phyloP scores from a whole-genome alignment of 2,113 vertebrate species.

The Syrrhaptes paradoxus region DNA sequence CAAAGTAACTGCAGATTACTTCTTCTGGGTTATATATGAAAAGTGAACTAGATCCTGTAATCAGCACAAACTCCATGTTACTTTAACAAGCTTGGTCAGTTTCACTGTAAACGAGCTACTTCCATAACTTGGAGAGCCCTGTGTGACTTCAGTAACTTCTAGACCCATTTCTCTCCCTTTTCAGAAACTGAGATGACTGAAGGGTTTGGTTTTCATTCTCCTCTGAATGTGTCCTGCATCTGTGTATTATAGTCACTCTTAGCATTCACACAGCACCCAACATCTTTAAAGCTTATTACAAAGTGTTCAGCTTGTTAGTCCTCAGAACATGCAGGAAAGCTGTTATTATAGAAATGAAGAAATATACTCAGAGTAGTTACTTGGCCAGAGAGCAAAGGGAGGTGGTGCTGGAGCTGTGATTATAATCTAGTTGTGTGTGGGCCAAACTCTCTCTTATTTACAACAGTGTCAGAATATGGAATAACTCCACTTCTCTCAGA shows the following conservation, averaged over 20 bases:
- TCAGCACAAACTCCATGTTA: neutral
- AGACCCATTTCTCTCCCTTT: neutral
- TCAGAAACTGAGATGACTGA: neutral
- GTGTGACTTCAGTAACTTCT: neutral
- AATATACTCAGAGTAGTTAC: constrained; percentile 8
- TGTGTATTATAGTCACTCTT: neutral
- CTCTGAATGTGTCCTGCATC: neutral
- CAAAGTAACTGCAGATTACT: neutral
- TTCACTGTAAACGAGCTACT: neutral
- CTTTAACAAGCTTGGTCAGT: neutral
- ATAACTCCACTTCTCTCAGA: constrained; percentile 6
- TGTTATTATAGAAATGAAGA: constrained; percentile 29
- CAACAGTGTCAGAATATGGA: neutral
- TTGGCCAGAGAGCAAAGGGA: neutral
- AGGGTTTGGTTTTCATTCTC: neutral
- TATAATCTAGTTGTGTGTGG: neutral
- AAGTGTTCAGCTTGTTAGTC: neutral
- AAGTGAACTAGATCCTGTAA: neutral
- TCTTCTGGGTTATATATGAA: neutral
- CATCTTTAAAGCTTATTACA: constrained; percentile 7
- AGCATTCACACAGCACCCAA: neutral
- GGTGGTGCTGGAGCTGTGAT: neutral
- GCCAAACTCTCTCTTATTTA: constrained; percentile 31
- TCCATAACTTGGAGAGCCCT: neutral
- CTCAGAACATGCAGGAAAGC: neutral